Conservation (phyloP, 2,113 vertebrate genomes). For the Dicrurus megarhynchus region DNA sequence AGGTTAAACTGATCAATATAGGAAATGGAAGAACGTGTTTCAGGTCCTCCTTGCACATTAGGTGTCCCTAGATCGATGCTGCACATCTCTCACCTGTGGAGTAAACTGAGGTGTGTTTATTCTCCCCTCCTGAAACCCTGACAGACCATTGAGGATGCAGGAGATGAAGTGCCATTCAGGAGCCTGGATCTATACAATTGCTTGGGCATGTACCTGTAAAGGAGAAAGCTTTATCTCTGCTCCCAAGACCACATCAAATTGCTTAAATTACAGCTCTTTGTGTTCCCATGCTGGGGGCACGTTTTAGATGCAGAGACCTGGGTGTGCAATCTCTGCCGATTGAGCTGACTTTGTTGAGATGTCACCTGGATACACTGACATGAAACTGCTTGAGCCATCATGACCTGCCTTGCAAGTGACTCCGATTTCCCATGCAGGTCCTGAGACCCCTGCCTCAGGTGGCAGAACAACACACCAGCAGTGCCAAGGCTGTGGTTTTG, state of each 20-base stretch:
- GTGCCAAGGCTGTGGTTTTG: not conserved
- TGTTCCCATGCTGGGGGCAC: not conserved
- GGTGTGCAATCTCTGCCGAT: not conserved
- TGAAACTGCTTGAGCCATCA: accelerated
- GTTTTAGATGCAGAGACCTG: not conserved
- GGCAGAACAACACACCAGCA: not conserved
- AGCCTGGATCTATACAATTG: not conserved
- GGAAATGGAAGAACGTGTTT: not conserved
- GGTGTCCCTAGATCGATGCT: not conserved
- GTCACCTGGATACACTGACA: not conserved
- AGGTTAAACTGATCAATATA: not conserved
- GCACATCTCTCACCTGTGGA: not conserved
- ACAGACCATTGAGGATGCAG: not conserved
- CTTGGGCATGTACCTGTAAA: not conserved
- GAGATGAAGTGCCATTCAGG: not conserved
- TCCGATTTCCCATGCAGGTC: not conserved
- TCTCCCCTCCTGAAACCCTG: not conserved
- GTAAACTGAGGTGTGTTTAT: not conserved
- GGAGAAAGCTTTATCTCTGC: not conserved
- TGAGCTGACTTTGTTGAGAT: not conserved
- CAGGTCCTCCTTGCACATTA: not conserved
- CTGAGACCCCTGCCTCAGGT: not conserved
- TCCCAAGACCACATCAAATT: not conserved
- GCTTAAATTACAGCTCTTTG: not conserved
- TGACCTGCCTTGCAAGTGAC: not conserved